Base-by-base conservation (phyloP, 2,888 invertebrate species). In the Aelia acuminata region DNA sequence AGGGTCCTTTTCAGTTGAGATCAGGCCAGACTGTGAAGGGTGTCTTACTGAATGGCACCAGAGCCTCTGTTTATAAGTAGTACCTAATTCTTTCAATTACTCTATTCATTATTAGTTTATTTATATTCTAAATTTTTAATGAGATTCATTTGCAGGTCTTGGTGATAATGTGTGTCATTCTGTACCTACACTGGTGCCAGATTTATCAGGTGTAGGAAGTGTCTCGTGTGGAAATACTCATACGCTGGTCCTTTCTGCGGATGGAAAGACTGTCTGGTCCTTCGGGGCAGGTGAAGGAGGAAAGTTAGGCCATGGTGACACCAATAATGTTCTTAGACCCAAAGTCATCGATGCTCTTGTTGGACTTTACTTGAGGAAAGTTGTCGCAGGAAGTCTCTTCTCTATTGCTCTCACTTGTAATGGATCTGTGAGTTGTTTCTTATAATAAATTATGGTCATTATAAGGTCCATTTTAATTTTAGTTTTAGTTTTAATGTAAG, bases 101-200 rank as follows among this genome's bases (percentile, higher is more conserved):
- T n/a, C n/a, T n/a, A n/a, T n/a, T n/a, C n/a, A n/a, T n/a, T n/a
- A n/a, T n/a, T n/a, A n/a, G n/a, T n/a, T n/a, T n/a, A n/a, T n/a
- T n/a, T n/a, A n/a, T n/a, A n/a, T n/a, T n/a, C n/a, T n/a, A n/a
- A n/a, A n/a, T n/a, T 31, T 35, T 18, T 5, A 70, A 35, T 70
- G 18, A 70, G 10, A 80, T 47, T 84, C 87, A 85, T 89, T 89
- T 90, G 26, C 90, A 93, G 95, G 95, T 22, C 94, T 94, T 91
- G 94, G 94, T n/a, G 94, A 95, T 91, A 94, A 93, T 90, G 93
- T 92, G 89, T 93, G 93, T 48, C 93, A 94, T 84, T 94, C 93
- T 91, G 91, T 94, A 39, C 95, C 95, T 1, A 94, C 94, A 1
- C 92, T 93, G 87, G 94, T 95, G 8, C 92, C 93, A 86, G 94